phyloP scores from a whole-genome alignment of 2,888 invertebrate species.

The Gastracanthus pulcherrimus region DNA sequence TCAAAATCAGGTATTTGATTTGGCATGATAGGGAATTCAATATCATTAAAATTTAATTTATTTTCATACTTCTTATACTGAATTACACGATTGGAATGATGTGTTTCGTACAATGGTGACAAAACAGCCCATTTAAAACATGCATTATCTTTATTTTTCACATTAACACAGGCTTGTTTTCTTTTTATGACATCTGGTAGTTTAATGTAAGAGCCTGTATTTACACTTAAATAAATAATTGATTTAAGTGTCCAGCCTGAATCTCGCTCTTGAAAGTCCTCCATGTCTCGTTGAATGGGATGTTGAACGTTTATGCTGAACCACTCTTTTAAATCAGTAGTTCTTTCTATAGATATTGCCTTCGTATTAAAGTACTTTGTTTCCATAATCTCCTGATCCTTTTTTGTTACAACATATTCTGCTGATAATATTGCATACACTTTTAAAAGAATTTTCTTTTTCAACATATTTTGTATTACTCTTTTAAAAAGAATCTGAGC shows the following conservation, averaged over 20 bases:
- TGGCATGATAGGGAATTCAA: slow-evolving; percentile 61
- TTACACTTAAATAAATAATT: not conserved
- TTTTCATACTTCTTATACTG: slow-evolving; percentile 52
- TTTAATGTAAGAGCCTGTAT: not conserved
- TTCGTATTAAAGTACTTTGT: not conserved
- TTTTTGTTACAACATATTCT: not conserved
- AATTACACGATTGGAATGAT: slow-evolving; percentile 38
- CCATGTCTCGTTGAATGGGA: not conserved
- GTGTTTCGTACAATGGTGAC: slow-evolving; percentile 59
- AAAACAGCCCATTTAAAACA: slow-evolving; percentile 65
- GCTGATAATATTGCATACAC: not conserved
- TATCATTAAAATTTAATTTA: slow-evolving; percentile 55
- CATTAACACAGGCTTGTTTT: slow-evolving; percentile 62
- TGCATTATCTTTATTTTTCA: slow-evolving; percentile 60
- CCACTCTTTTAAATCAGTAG: not conserved
- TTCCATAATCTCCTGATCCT: not conserved
- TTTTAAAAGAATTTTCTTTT: not conserved
- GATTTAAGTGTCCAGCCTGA: not conserved
- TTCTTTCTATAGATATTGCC: not conserved
- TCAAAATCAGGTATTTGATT: slow-evolving; percentile 51
- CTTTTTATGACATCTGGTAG: not conserved
- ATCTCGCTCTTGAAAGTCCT: not conserved
- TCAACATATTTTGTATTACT: not conserved
- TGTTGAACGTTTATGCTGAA: not conserved
- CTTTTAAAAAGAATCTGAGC: no score